These are phyloP conservation scores for Periophthalmus magnuspinnatus DNA, from an alignment of 2,797 vertebrate genomes.

Conservation along the genomic window DNA sequence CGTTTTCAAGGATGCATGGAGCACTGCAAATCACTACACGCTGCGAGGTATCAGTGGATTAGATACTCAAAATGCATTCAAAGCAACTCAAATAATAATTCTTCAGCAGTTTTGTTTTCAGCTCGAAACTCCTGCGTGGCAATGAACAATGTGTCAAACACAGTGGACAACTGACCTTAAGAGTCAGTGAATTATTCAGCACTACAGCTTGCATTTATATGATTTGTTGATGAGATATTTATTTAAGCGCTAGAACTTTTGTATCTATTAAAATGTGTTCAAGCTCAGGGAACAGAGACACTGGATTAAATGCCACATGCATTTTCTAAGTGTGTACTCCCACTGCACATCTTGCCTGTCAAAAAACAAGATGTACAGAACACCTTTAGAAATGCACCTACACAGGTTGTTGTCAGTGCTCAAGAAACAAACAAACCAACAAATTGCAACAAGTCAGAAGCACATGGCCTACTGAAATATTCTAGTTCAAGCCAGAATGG, in stretches of 20 bases:
- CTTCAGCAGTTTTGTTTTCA: too few species aligned
- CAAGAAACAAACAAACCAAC: background rate
- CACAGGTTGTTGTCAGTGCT: conserved; percentile 19
- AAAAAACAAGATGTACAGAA: conserved; percentile 41
- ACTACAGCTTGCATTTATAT: background rate
- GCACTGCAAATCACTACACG: background rate
- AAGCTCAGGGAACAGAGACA: conserved; percentile 27
- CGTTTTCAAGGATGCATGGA: too few species aligned
- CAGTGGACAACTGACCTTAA: background rate
- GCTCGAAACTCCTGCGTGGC: too few species aligned
- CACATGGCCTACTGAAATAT: background rate
- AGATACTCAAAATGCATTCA: too few species aligned
- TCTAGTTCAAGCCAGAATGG: background rate
- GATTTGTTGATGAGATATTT: background rate
- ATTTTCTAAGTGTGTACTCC: conserved; percentile 41
- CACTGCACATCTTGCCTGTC: conserved; percentile 27
- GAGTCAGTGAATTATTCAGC: background rate
- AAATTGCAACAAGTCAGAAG: background rate
- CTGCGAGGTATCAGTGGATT: too few species aligned
- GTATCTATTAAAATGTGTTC: conserved; percentile 9
- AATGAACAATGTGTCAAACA: background rate
- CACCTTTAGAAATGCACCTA: conserved; percentile 42
- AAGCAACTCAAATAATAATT: too few species aligned
- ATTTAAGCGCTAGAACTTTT: background rate
- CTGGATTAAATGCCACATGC: conserved; percentile 38